Percentiles rank a stretch among this genome's conserved stretches.
Conservation (phyloP, 1,140 invertebrate species). For the Drosophila bocqueti region DNA sequence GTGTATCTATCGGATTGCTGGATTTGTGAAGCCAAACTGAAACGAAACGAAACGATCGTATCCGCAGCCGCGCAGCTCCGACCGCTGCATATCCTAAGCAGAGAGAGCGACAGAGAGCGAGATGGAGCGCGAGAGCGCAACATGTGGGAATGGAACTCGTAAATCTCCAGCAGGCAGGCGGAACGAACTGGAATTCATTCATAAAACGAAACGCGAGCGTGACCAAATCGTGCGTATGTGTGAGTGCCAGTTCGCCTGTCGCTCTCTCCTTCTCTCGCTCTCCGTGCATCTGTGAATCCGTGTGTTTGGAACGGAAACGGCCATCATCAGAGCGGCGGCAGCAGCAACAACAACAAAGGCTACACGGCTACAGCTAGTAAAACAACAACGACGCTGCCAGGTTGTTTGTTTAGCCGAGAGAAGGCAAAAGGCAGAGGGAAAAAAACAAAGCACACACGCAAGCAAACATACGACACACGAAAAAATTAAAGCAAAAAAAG, state of each 20-base stretch:
- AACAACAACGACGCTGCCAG: slow-evolving; percentile 64
- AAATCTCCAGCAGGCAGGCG: slow-evolving; percentile 59
- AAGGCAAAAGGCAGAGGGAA: slow-evolving; percentile 47
- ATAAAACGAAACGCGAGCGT: slow-evolving; percentile 62
- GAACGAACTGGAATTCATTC: slow-evolving; percentile 79
- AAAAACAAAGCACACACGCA: slow-evolving; percentile 34
- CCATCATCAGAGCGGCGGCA: slow-evolving; percentile 77
- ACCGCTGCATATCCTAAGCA: slow-evolving; percentile 75
- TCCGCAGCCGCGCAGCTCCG: slow-evolving; percentile 41
- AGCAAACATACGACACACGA: slow-evolving; percentile 26
- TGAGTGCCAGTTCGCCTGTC: not conserved
- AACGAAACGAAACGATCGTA: slow-evolving; percentile 84
- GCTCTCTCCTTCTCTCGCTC: slow-evolving; percentile 9
- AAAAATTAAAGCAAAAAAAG: slow-evolving; percentile 43
- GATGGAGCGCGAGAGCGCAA: slow-evolving; percentile 52
- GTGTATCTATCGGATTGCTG: slow-evolving; percentile 84
- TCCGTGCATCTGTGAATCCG: slow-evolving; percentile 19
- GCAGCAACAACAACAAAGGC: slow-evolving; percentile 51
- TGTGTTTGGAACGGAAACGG: slow-evolving; percentile 81
- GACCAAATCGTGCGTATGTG: slow-evolving; percentile 19
- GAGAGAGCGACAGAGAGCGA: slow-evolving; percentile 51
- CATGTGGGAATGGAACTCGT: slow-evolving; percentile 70
- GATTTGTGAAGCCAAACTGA: slow-evolving; percentile 82
- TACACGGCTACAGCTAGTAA: slow-evolving; percentile 63
- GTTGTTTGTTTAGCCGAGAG: slow-evolving; percentile 74